These are phyloP conservation scores for Ariolimax columbianus DNA, from an alignment of 2,888 invertebrate genomes.

Conservation along the genomic window DNA sequence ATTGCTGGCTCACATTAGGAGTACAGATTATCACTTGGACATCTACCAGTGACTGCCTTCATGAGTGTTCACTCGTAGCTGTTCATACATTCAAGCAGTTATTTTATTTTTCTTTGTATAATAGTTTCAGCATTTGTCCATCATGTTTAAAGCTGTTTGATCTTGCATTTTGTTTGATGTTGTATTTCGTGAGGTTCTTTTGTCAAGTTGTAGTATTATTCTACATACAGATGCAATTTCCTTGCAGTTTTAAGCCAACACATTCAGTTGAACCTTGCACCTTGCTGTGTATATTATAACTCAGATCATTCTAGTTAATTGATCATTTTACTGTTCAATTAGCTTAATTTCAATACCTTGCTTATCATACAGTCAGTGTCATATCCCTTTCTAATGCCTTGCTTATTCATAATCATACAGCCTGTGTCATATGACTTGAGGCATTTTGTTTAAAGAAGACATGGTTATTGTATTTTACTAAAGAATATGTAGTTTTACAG, in stretches of 20 bases:
- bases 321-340: background rate
- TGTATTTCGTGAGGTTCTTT: background rate
- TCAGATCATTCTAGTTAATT: background rate
- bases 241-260: background rate
- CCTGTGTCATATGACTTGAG: background rate
- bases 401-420: background rate
- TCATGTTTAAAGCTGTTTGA: background rate
- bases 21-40: background rate
- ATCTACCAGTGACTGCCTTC: slow-evolving; percentile 23
- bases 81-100: background rate
- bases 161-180: background rate
- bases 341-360: background rate
- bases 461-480: background rate
- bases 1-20: slow-evolving; percentile 61
- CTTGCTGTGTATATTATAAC: background rate
- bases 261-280: background rate
- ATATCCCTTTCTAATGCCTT: background rate
- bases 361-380: too few relatives aligned
- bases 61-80: background rate
- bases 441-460: background rate
- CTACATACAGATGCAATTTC: too few relatives aligned
- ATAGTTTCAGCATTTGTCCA: background rate
- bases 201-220: too few relatives aligned
- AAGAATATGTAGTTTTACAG: too few relatives aligned
- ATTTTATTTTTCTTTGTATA: slow-evolving; percentile 7